Evolutionary conservation across 2,888 invertebrate genomes (phyloP), one percentile per base, ranked within the genome.

Genomic region (Meandrusa payeni): DNA sequence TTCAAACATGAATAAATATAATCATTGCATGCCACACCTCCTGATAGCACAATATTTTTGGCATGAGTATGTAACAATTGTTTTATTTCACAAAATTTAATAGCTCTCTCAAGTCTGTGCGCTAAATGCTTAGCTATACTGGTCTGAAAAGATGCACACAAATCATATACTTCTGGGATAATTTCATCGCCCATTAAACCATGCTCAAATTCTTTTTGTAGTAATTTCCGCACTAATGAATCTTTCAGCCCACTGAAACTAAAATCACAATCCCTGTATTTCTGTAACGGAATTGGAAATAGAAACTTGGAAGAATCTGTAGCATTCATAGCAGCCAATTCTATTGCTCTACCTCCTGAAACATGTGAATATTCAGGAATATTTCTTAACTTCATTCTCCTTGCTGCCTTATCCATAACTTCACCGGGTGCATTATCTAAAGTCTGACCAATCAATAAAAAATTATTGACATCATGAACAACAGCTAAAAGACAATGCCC

Each of bases 11-110:
- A 80, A 34, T 91, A 91, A 37, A 99, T 92, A 63, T 92, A 94
- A 72, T 93, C 88, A 75, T 99, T 99, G 66, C 95, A 95, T n/a
- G 98, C 98, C 13, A 97, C 98, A 37, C 99, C 99, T 6, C 99
- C 99, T 20, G 98, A 97, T 1, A 98, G 91, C 9, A 97, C 95
- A 68, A 95, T 74, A 23, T 88, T 90, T 66, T 82, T 90, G 36
- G 83, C 81, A 22, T 89, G 70, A 6, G 65, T 45, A 29, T 57
- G 47, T 3, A 97, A 88, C 1, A 95, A 71, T 1, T 90, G 75
- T 49, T 89, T 85, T 34, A 83, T 69, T 37, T 91, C 78, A 55
- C 92, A 90, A 79, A 90, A 98, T 59, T 93, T 86, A 61, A 98
- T 91, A 1, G 94, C 98, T 59, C 97, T 90, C 68, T 96, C 94